A percentile compares a stretch with the other conserved stretches of the same genome.
phyloP scores from a whole-genome alignment of 2,113 vertebrate species.

The Zosterops borbonicus region DNA sequence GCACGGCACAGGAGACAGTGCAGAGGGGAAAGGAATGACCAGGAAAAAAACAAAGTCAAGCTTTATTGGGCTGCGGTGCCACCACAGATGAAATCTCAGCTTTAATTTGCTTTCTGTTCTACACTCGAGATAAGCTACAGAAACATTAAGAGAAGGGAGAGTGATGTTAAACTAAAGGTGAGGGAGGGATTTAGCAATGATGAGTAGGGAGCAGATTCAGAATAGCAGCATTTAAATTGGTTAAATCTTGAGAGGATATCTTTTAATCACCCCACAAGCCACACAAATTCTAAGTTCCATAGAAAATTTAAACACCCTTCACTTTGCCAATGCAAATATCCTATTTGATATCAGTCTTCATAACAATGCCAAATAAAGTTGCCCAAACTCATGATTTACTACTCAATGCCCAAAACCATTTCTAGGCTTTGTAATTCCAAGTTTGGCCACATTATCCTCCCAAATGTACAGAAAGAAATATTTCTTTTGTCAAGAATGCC shows the following conservation, averaged over 20 bases:
- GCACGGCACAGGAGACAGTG: accelerated
- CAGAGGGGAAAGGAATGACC: background rate
- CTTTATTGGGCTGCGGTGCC: background rate
- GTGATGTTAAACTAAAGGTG: accelerated
- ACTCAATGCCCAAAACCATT: background rate
- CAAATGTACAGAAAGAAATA: background rate
- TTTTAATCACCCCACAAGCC: background rate
- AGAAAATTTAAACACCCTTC: background rate
- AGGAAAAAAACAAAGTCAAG: background rate
- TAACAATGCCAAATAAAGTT: background rate
- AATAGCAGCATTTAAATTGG: background rate
- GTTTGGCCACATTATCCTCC: background rate
- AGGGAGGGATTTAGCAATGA: background rate
- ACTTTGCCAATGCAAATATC: background rate
- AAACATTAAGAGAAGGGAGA: background rate
- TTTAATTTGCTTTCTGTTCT: background rate
- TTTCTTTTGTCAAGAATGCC: background rate
- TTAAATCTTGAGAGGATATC: background rate
- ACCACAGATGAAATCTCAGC: background rate
- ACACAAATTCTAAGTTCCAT: background rate
- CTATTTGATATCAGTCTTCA: background rate
- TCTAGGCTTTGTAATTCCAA: background rate
- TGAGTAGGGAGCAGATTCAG: background rate
- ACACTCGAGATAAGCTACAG: background rate
- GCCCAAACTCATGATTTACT: background rate